phyloP scores from a whole-genome alignment of 2,113 vertebrate species.

The Indri indri region DNA sequence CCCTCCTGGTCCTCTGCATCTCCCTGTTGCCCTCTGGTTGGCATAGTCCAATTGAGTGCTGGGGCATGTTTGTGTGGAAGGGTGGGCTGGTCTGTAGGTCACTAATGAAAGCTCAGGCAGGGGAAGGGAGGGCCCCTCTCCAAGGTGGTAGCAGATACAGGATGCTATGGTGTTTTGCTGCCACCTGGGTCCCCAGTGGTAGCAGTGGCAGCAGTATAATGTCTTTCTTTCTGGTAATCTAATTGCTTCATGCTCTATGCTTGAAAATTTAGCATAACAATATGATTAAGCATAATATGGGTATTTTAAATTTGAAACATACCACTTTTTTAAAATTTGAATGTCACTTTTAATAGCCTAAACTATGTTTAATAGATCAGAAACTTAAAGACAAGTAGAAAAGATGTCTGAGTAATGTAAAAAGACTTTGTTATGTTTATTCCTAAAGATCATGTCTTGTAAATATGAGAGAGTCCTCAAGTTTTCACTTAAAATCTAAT shows the following conservation, averaged over 20 bases:
- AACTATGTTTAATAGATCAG: neutral
- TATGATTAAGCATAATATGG: neutral
- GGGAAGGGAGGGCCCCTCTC: too few relatives aligned
- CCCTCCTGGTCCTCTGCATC: too few relatives aligned
- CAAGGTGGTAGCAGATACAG: too few relatives aligned
- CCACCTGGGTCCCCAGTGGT: too few relatives aligned
- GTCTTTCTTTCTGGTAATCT: neutral
- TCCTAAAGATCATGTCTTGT: neutral
- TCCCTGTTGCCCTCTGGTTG: too few relatives aligned
- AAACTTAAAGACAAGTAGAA: neutral
- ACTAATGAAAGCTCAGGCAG: too few relatives aligned
- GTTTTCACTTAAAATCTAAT: neutral
- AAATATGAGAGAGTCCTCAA: fast-evolving
- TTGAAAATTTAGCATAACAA: neutral
- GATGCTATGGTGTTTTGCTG: too few relatives aligned
- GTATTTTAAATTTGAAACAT: neutral
- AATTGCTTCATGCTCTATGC: neutral
- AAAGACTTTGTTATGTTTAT: neutral
- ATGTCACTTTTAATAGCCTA: neutral
- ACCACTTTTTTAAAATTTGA: neutral
- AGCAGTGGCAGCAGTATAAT: too few relatives aligned
- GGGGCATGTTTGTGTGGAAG: too few relatives aligned
- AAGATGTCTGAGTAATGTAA: neutral
- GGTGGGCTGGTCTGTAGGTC: too few relatives aligned
- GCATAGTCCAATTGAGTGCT: too few relatives aligned